These are phyloP conservation scores for Drosophila tsacasi DNA, from an alignment of 1,140 invertebrate species.

Conservation along the genomic window DNA sequence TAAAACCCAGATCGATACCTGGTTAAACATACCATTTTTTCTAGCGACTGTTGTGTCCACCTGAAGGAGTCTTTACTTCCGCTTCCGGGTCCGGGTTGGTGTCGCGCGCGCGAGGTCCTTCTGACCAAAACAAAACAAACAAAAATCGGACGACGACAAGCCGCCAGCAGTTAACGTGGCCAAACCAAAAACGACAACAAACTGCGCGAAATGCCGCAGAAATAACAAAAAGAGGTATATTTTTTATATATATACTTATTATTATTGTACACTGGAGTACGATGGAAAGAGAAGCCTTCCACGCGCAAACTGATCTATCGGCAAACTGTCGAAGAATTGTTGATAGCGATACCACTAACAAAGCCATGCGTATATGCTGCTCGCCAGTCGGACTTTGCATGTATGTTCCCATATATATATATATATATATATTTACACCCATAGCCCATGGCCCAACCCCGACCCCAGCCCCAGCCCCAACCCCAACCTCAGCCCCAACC, in stretches of 20 bases:
- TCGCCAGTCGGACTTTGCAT: conserved; percentile 16
- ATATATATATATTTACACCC: conserved; percentile 1
- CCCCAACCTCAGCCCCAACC: background rate
- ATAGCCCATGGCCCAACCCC: background rate
- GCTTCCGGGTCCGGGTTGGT: background rate
- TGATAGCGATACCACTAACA: conserved; percentile 72
- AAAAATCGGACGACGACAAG: background rate
- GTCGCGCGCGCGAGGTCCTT: conserved; percentile 23
- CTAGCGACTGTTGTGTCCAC: background rate
- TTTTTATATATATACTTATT: background rate
- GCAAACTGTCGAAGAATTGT: conserved; percentile 81
- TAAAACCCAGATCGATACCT: too few species aligned
- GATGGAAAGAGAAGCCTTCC: conserved; percentile 70
- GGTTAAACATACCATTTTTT: conserved; percentile 59
- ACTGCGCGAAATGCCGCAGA: background rate
- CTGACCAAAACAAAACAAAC: conserved; percentile 18
- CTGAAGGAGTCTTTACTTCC: background rate
- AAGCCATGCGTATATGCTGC: conserved; percentile 26
- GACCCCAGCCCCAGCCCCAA: background rate
- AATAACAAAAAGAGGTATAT: background rate
- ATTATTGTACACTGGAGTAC: conserved; percentile 23
- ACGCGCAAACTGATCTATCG: conserved; percentile 81
- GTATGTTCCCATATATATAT: conserved; percentile 9
- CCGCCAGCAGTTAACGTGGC: conserved; percentile 8
- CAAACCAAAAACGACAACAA: conserved; percentile 12